Conservation (phyloP, 2,113 vertebrate species). For the Rhineura floridana region DNA sequence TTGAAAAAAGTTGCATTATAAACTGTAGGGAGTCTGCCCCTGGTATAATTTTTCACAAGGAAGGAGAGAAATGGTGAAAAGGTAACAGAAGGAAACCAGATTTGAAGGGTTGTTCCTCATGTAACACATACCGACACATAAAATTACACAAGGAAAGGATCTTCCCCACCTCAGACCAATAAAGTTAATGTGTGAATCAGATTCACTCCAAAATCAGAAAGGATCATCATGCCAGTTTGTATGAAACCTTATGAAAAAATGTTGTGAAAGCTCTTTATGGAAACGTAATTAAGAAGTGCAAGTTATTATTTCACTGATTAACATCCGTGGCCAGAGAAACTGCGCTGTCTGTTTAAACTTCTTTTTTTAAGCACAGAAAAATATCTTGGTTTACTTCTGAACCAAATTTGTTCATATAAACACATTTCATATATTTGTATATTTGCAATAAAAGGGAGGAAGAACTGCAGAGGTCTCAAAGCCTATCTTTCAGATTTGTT, state of each 20-base stretch:
- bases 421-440: slow-evolving; percentile 16
- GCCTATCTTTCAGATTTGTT: slow-evolving; percentile 57
- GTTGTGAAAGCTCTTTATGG: slow-evolving; percentile 53
- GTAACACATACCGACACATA: slow-evolving; percentile 42
- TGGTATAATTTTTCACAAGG: slow-evolving; percentile 4
- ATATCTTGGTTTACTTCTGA: slow-evolving; percentile 31
- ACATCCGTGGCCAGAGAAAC: slow-evolving; percentile 50
- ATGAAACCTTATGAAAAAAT: slow-evolving; percentile 61
- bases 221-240: slow-evolving; percentile 39
- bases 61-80: slow-evolving; percentile 11
- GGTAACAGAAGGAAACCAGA: neutral
- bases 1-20: slow-evolving; percentile 29
- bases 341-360: slow-evolving; percentile 44
- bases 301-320: slow-evolving; percentile 67
- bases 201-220: slow-evolving; percentile 64
- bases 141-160: slow-evolving; percentile 10
- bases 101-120: slow-evolving; percentile 30
- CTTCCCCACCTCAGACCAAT: neutral
- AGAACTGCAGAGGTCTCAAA: slow-evolving; percentile 45
- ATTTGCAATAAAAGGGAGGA: slow-evolving; percentile 49
- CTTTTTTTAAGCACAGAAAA: slow-evolving; percentile 34
- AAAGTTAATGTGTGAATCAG: slow-evolving; percentile 53
- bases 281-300: slow-evolving; percentile 50
- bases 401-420: slow-evolving; percentile 44
- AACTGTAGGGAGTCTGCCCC: neutral